Percentiles rank a stretch among this genome's conserved stretches.
Evolutionary conservation across 1,140 invertebrate genomes (phyloP).

Genomic region (Paracyclopina nana): DNA sequence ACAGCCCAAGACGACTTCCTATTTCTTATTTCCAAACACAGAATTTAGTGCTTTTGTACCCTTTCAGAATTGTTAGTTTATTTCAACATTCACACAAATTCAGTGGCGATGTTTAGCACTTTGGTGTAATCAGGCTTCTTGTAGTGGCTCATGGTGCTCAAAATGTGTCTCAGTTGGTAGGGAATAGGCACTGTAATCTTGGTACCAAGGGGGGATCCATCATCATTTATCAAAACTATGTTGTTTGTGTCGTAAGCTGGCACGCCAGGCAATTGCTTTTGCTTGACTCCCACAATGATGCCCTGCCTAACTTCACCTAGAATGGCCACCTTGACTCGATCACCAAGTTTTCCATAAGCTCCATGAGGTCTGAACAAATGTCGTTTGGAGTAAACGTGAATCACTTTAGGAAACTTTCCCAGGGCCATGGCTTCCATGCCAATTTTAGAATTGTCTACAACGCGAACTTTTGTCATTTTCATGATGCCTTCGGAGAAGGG

Average conservation of each 20-base stretch:
- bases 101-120: constrained; percentile 71
- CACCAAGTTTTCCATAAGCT: constrained; percentile 35
- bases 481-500: constrained; percentile 22
- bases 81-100: constrained; percentile 47
- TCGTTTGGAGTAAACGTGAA: constrained; percentile 46
- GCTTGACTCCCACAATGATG: constrained; percentile 76
- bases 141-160: constrained; percentile 53
- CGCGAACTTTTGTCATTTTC: constrained; percentile 48
- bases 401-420: constrained; percentile 70
- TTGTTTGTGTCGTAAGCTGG: constrained; percentile 94
- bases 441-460: constrained; percentile 87
- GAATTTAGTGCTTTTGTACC: too few relatives aligned
- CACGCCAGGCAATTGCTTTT: constrained; percentile 54
- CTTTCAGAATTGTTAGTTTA: too few relatives aligned
- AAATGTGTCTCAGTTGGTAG: constrained; percentile 60
- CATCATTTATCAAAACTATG: constrained; percentile 84
- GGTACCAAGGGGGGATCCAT: constrained; percentile 74
- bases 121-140: constrained; percentile 89
- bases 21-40: too few relatives aligned
- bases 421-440: constrained; percentile 81
- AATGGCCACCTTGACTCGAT: constrained; percentile 81
- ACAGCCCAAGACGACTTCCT: too few relatives aligned
- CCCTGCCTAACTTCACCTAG: constrained; percentile 91
- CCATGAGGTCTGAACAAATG: constrained; percentile 9
- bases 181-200: constrained; percentile 87